Conservation (phyloP, 2,113 vertebrate species). For the Enhydra lutris region DNA sequence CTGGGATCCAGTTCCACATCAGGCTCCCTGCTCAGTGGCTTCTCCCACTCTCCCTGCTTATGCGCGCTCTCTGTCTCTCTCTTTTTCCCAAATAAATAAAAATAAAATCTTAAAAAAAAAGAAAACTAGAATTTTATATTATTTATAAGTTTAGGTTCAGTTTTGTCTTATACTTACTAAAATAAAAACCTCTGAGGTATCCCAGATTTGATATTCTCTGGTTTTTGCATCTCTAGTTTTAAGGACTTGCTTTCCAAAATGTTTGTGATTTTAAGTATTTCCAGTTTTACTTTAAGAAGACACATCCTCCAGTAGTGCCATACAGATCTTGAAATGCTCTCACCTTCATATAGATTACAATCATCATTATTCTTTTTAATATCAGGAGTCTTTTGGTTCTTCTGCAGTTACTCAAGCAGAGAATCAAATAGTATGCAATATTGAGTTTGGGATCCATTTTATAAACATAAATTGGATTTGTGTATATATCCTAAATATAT, state of each 20-base stretch:
- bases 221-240: background rate
- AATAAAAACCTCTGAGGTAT: background rate
- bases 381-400: background rate
- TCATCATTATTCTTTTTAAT: background rate
- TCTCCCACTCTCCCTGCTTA: too few species aligned
- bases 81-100: too few species aligned
- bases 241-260: background rate
- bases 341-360: background rate
- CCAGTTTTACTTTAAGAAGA: background rate
- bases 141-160: background rate
- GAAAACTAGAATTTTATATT: background rate
- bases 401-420: background rate
- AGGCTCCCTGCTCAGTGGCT: too few species aligned
- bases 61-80: too few species aligned
- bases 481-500: background rate
- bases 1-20: too few species aligned
- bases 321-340: background rate
- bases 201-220: background rate
- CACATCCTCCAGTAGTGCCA: background rate
- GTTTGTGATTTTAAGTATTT: background rate
- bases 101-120: too few species aligned
- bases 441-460: background rate
- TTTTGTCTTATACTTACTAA: background rate
- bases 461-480: background rate
- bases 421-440: background rate